Percentiles rank a stretch among this genome's conserved stretches.
Conservation (phyloP, 92 coral and sea anemone species). For the Siderastrea siderea region DNA sequence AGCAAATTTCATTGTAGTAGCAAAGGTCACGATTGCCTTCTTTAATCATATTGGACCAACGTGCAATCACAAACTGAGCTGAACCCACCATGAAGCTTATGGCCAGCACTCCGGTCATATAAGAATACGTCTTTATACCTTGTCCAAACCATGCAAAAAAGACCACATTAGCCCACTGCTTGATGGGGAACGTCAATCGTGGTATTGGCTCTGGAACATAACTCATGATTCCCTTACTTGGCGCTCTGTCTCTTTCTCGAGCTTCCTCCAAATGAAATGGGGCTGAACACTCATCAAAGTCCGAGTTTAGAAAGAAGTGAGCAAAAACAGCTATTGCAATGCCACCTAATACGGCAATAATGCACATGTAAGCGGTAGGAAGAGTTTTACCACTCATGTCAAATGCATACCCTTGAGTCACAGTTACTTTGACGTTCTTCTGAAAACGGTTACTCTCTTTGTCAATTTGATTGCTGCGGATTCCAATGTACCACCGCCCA, state of each 20-base stretch:
- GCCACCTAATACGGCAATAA: conserved; percentile 81
- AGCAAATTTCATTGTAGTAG: conserved; percentile 95
- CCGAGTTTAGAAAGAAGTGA: conserved; percentile 92
- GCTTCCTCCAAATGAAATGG: conserved; percentile 28
- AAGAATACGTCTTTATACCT: conserved; percentile 87
- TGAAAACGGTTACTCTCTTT: conserved; percentile 10
- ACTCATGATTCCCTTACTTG: conserved; percentile 53
- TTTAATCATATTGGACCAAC: conserved; percentile 92
- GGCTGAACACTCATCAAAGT: conserved; percentile 74
- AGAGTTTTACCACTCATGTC: conserved; percentile 70
- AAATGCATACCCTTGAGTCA: conserved; percentile 64
- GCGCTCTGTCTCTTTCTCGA: conserved; percentile 5
- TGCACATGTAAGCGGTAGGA: conserved; percentile 78
- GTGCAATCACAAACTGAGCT: conserved; percentile 93
- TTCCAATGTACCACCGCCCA: conserved; percentile 97
- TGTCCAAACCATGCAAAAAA: conserved; percentile 82
- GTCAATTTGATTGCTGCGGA: conserved; percentile 48
- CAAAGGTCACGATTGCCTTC: conserved; percentile 95
- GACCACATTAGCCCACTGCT: conserved; percentile 78
- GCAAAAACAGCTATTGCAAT: conserved; percentile 84
- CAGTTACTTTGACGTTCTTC: conserved; percentile 72
- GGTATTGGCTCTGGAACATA: conserved; percentile 75
- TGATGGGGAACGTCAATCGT: conserved; percentile 67
- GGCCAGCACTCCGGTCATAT: conserved; percentile 90
- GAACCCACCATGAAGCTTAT: conserved; percentile 94